Base-by-base conservation (phyloP, 1,140 invertebrate species). In the Zaprionus taronus region DNA sequence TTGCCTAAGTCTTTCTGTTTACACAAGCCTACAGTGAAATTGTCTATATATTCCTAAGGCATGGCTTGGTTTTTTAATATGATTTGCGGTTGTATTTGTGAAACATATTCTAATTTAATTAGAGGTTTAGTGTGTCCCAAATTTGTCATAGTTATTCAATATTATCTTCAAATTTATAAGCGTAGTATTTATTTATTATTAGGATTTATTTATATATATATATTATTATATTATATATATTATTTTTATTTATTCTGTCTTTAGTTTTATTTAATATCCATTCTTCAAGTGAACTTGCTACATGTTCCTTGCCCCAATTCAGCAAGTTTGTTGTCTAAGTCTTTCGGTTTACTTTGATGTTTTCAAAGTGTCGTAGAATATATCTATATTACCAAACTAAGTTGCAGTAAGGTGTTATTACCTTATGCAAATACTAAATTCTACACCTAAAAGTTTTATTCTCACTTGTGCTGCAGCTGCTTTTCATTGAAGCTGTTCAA, bases 1-100 rank as follows among this genome's bases (percentile, higher is more conserved):
- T 72, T 72, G 68, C 73, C 31, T 41, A 47, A 77, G 74, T 77
- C 74, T 72, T 73, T 77, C 28, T 55, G 61, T 66, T 47, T 55
- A 36, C 24, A 22, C 20, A 20, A 36, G 38, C n/a, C 51, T 57
- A 28, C 15, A 73, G 7, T 7, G n/a, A 17, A 17, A 17, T 47
- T 9, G 3, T 47, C 41, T 17, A 47, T 17, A 47, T 41, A 11
- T 11, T 34, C 15, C 2, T n/a, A 5, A n/a, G 38, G 5, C 15
- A 41, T 7, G 2, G 38, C 38, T 41, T 7, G 38, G 1, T 41
- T n/a, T n/a, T 41, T 20, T 11, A 49, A 11, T 20, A 49, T 49
- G 0, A 7, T 17, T 49, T n/a, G 5, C 5, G 17, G 7, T 22
- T 20, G n/a, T 5, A 14, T 51, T 22, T 24, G 5, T 51, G 4